These are phyloP conservation scores for Drosophila parthenogenetica DNA, from an alignment of 2,888 invertebrate species.

Conservation along the genomic window DNA sequence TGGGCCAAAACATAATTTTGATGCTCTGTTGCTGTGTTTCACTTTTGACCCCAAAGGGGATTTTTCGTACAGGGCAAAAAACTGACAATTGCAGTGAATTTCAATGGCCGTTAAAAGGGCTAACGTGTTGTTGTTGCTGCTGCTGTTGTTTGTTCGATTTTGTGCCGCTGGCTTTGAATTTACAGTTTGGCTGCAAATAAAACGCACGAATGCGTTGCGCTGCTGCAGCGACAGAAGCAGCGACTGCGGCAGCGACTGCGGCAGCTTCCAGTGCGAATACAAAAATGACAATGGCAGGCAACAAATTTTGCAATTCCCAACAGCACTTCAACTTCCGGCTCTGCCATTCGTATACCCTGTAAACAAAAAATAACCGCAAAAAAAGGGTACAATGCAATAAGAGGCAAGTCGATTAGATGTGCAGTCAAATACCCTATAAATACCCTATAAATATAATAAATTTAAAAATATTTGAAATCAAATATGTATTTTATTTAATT, in stretches of 20 bases:
- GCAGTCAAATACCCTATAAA: not conserved
- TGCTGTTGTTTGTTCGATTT: constrained; percentile 63
- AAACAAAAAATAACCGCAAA: not conserved
- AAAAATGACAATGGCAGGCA: constrained; percentile 80
- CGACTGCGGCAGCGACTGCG: not conserved
- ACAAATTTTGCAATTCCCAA: constrained; percentile 78
- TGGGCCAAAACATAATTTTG: constrained; percentile 65
- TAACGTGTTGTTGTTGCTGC: constrained; percentile 20
- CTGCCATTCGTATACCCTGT: constrained; percentile 50
- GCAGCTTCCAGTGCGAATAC: constrained; percentile 51
- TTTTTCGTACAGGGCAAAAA: constrained; percentile 63
- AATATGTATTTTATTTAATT: no score
- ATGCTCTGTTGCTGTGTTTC: constrained; percentile 49
- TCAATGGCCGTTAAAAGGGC: constrained; percentile 67
- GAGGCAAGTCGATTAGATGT: not conserved
- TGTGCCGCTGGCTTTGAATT: constrained; percentile 77
- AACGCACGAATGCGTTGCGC: constrained; percentile 73
- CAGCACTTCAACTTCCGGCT: constrained; percentile 78
- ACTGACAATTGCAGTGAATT: constrained; percentile 71
- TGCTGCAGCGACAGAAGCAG: constrained; percentile 17
- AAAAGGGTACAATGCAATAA: not conserved
- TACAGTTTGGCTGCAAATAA: constrained; percentile 78
- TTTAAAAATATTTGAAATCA: no score
- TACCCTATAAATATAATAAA: no score
- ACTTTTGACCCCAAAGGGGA: constrained; percentile 41